Base-by-base conservation (phyloP, 2,113 vertebrate species). In the Symphodus melops region DNA sequence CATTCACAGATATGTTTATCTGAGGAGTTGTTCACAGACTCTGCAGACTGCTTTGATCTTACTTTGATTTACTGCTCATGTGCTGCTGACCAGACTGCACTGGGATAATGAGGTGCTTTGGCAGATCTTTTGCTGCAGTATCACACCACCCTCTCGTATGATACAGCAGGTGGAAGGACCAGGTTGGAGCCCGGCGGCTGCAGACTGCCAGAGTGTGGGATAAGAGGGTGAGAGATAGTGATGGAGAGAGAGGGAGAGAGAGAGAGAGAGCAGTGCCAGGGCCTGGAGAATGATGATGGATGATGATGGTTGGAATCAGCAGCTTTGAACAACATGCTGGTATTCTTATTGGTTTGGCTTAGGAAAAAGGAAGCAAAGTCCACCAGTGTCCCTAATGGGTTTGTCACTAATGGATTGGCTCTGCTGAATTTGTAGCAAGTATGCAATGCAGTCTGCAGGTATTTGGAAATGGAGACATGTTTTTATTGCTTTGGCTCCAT, bases 211-310 rank as follows among this genome's bases (percentile, higher is more conserved):
- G 68, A 3, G 69, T 72, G 39, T 78, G 66, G 58, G 67, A 58
- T 73, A 44, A 56, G 68, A 69, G 72, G 25, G 51, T 1, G 41
- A 20, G 66, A 62, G 57, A 60, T 2, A 25, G 42, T 68, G 0
- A 9, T 71, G 61, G 56, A 64, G 3, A 13, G 42, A n/a, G 52
- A 67, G 0, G 5, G 73, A 42, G 36, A 58, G 79, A 51, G 5
- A 25, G 42, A 70, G 0, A 8, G 75, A 53, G 37, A 62, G 75
- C 36, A 19, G 37, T 48, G 75, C 83, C 84, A 80, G 68, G 13
- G 61, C 39, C 23, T 21, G 25, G 41, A 62, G 60, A 83, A 86
- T 48, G 81, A 89, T 86, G 88, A 91, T 85, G 48, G 81, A 88
- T 90, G 84, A 78, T 76, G 72, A 83, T 82, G 62, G 62, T 36